These are phyloP conservation scores for Drosophila dunni DNA, from an alignment of 1,140 invertebrate species.

Conservation along the genomic window DNA sequence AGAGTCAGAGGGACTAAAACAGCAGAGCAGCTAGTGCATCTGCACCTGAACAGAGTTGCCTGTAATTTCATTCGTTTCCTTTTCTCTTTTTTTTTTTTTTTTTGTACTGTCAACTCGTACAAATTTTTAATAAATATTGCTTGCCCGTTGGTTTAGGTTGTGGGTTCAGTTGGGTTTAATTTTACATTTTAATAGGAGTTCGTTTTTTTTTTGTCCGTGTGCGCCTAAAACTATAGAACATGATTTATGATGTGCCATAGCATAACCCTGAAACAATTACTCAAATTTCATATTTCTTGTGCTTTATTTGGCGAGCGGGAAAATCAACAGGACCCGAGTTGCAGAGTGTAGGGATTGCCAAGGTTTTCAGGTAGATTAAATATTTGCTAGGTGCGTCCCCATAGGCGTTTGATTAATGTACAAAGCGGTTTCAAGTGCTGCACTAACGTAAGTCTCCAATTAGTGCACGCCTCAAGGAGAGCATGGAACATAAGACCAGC, in stretches of 20 bases:
- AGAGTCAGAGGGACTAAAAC: background rate
- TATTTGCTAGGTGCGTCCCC: constrained; percentile 56
- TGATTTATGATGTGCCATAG: constrained; percentile 74
- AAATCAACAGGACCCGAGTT: constrained; percentile 24
- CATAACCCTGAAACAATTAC: constrained; percentile 76
- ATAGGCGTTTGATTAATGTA: constrained; percentile 73
- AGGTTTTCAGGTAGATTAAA: constrained; percentile 73
- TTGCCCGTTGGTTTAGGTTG: background rate
- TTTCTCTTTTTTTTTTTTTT: background rate
- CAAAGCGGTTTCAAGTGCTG: constrained; percentile 24
- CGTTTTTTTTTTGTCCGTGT: constrained; percentile 60
- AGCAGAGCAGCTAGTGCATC: constrained; percentile 18
- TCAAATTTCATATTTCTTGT: constrained; percentile 77
- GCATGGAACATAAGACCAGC: background rate
- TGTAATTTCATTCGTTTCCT: too few relatives aligned
- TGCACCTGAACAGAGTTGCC: constrained; percentile 31
- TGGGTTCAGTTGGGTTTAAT: constrained; percentile 45
- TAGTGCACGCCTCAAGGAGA: constrained; percentile 15
- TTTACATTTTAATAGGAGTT: constrained; percentile 76
- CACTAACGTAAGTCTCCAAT: constrained; percentile 13
- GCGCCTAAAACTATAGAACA: constrained; percentile 77
- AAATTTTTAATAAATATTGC: constrained; percentile 64
- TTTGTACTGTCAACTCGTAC: constrained; percentile 28
- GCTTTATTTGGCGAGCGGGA: constrained; percentile 32
- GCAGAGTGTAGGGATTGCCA: background rate